A percentile compares a stretch with the other conserved stretches of the same genome.
Evolutionary conservation across 1,140 invertebrate species (phyloP).

Genomic region (Trichoplusia ni): DNA sequence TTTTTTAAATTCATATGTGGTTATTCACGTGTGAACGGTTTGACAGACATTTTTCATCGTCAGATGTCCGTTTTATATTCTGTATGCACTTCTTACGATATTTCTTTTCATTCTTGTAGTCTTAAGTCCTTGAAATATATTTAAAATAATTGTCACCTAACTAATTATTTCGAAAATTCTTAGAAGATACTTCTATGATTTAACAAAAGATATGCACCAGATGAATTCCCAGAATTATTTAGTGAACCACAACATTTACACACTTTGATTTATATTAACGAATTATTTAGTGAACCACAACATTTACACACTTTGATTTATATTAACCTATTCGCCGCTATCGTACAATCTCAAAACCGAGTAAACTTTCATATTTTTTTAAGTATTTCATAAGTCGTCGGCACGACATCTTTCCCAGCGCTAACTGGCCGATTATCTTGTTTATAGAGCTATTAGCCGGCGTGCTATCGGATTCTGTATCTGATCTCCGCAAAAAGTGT

Average conservation of each 20-base stretch:
- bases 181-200: too few relatives aligned
- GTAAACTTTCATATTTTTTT: constrained; percentile 36
- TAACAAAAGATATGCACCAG: too few relatives aligned
- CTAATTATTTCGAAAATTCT: too few relatives aligned
- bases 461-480: constrained; percentile 63
- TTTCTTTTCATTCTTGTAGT: constrained; percentile 28
- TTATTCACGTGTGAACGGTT: constrained; percentile 57
- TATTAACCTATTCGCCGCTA: constrained; percentile 23
- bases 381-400: constrained; percentile 37
- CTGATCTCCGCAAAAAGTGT: constrained; percentile 63
- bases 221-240: too few relatives aligned
- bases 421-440: constrained; percentile 67
- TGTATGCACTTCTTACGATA: constrained; percentile 34
- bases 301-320: neutral
- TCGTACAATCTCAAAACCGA: constrained; percentile 3
- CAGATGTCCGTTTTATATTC: constrained; percentile 43
- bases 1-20: constrained; percentile 50
- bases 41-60: constrained; percentile 59
- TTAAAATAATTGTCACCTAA: too few relatives aligned
- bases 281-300: neutral
- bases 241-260: neutral
- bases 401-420: constrained; percentile 46
- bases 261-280: neutral
- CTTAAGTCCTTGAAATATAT: neutral
- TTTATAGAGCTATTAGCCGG: constrained; percentile 75